Evolutionary conservation across 2,888 invertebrate genomes (phyloP).

Genomic region (Frankliniella intonsa): DNA sequence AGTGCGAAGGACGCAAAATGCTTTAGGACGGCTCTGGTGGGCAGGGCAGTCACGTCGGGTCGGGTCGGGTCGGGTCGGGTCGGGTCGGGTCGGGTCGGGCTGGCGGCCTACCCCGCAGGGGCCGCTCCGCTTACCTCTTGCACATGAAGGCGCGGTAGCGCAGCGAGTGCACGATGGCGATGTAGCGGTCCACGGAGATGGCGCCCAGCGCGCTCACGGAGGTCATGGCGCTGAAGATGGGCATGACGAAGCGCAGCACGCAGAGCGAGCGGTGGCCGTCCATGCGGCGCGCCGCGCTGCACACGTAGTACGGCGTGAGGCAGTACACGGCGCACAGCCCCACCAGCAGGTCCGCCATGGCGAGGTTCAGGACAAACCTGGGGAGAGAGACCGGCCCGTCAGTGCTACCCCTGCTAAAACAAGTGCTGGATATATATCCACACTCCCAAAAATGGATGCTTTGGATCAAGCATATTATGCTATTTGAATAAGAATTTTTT

Average conservation of each 20-base stretch:
- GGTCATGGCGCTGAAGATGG: slow-evolving; percentile 31
- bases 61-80: too few relatives aligned
- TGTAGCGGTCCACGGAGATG: slow-evolving; percentile 35
- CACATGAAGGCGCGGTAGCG: slow-evolving; percentile 35
- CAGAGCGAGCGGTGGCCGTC: slow-evolving; percentile 29
- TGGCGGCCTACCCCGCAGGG: too few relatives aligned
- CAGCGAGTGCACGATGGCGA: slow-evolving; percentile 35
- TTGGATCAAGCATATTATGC: too few relatives aligned
- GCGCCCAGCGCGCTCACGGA: slow-evolving; percentile 32
- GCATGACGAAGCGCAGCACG: slow-evolving; percentile 33
- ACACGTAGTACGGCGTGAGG: slow-evolving; percentile 34
- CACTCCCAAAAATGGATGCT: too few relatives aligned
- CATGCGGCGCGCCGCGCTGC: slow-evolving; percentile 29
- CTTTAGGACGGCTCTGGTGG: too few relatives aligned
- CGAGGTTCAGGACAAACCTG: slow-evolving; percentile 35
- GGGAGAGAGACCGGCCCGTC: background rate
- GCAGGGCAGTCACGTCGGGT: too few relatives aligned
- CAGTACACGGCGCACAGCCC: slow-evolving; percentile 34
- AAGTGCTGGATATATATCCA: too few relatives aligned
- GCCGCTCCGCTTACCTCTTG: slow-evolving; percentile 28
- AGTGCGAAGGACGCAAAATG: too few relatives aligned
- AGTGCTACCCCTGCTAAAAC: too few relatives aligned
- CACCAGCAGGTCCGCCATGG: slow-evolving; percentile 34
- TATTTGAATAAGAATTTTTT: too few relatives aligned
- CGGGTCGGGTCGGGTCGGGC: too few relatives aligned